Base-by-base conservation (phyloP, 2,888 invertebrate genomes). In the Lysandra coridon region DNA sequence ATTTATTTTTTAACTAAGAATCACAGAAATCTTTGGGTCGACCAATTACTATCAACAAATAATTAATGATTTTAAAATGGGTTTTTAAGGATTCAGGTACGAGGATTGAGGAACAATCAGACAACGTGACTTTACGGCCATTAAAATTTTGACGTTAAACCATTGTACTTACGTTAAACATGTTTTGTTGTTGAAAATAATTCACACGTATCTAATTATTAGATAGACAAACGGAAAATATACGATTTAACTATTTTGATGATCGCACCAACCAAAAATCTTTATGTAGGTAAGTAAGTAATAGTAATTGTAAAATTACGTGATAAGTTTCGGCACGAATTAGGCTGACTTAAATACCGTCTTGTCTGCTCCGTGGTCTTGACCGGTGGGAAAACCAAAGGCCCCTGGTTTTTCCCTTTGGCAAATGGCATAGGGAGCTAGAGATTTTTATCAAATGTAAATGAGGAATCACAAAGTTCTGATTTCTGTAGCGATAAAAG, bases 121-220 rank as follows among this genome's bases (percentile, higher is more conserved):
- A 12, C 5, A 14, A 69, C 33, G 69, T 69, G 12, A 14, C 69
- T 69, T 10, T 1, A 69, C 10, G 23, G 23, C 37, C 33, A 69
- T 69, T 37, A 14, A 69, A 30, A 64, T 33, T 37, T 69, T 5
- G 14, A 33, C 4, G 4, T 69, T 69, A 30, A 33, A 23, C 23
- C 23, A 23, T 23, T 23, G 23, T 23, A 23, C 23, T 23, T 23
- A 23, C 23, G 23, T 23, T 23, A 23, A 69, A 69, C 69, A 33
- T 69, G 33, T 69, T 37, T 69, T 69, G 33, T 69, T 69, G 69
- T 69, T 33, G 33, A 69, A 17, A 12, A 37, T 69, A 33, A 37
- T 69, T 69, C 69, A 37, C 69, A 33, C 17, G 33, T 33, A 69
- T 69, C 33, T 69, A 69, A 69, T 33, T 69, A 69, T 33, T 69